Evolutionary conservation across 37 sponge, comb jelly and placozoan genomes (phyloP).

Genomic region (Lycopodina hypogea): DNA sequence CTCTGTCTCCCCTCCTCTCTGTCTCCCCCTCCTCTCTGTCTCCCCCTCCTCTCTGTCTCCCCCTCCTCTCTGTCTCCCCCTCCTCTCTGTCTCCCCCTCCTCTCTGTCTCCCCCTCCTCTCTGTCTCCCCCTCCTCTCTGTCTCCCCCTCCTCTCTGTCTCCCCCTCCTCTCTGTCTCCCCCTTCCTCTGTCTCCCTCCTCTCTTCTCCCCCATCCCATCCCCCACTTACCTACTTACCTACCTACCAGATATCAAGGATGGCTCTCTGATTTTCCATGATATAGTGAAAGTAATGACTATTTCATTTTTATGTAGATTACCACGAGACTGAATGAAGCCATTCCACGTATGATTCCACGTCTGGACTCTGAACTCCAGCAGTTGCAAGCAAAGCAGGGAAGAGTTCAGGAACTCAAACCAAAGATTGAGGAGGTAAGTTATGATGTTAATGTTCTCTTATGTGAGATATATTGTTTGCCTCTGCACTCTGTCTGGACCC

Average conservation of each 20-base stretch:
- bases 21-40: no score
- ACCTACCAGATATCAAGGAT: no score
- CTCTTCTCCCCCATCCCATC: not conserved
- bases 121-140: no score
- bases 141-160: no score
- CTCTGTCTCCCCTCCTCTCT: no score
- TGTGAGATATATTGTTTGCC: not conserved
- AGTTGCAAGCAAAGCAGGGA: constrained; percentile 48
- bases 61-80: no score
- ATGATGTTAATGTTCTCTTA: not conserved
- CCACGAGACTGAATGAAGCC: constrained; percentile 38
- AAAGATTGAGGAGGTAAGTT: constrained; percentile 59
- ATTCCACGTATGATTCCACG: constrained; percentile 56
- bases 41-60: no score
- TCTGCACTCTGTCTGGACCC: no score
- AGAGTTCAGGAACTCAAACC: constrained; percentile 54
- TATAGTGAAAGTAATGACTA: not conserved
- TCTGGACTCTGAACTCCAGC: constrained; percentile 24
- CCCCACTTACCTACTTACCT: constrained; percentile 13
- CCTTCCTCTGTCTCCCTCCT: no score
- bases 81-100: no score
- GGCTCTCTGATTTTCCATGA: not conserved
- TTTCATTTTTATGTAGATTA: constrained; percentile 36
- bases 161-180: no score
- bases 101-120: no score